A percentile compares a stretch with the other conserved stretches of the same genome.
Evolutionary conservation across 2,888 invertebrate species (phyloP).

Genomic region (Andrena flavipes): DNA sequence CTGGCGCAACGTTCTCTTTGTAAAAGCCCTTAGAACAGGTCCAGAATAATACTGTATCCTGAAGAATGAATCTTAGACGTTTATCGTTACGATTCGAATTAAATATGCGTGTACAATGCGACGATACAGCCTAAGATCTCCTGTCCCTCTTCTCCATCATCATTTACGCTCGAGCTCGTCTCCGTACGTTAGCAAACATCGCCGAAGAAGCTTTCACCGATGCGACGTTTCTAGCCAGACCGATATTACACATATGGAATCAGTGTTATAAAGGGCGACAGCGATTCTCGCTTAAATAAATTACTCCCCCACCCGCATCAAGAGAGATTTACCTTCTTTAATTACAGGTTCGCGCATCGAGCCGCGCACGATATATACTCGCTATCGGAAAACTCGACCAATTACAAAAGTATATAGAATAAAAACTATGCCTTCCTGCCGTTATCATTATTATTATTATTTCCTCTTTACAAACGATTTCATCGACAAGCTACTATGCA

Average conservation of each 20-base stretch:
- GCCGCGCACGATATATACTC: slow-evolving; percentile 42
- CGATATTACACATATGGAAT: slow-evolving; percentile 29
- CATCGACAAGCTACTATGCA: slow-evolving; percentile 60
- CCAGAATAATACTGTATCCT: slow-evolving; percentile 79
- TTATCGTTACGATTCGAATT: slow-evolving; percentile 76
- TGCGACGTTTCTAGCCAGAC: slow-evolving; percentile 32
- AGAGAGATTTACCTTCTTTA: slow-evolving; percentile 40
- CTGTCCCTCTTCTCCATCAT: slow-evolving; percentile 50
- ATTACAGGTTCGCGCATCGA: slow-evolving; percentile 44
- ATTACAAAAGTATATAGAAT: slow-evolving; percentile 71
- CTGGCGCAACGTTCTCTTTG: slow-evolving; percentile 68
- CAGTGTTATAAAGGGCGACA: slow-evolving; percentile 40
- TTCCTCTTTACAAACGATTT: slow-evolving; percentile 59
- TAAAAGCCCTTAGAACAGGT: slow-evolving; percentile 78
- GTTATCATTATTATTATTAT: slow-evolving; percentile 18
- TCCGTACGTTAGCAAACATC: slow-evolving; percentile 61
- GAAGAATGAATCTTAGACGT: slow-evolving; percentile 81
- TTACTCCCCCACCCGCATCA: slow-evolving; percentile 27
- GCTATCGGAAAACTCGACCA: slow-evolving; percentile 56
- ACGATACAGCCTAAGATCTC: slow-evolving; percentile 75
- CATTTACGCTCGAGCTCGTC: slow-evolving; percentile 73
- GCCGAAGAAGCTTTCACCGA: slow-evolving; percentile 44
- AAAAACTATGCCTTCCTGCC: slow-evolving; percentile 64
- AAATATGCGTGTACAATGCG: slow-evolving; percentile 79
- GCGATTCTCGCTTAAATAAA: slow-evolving; percentile 5